These are phyloP conservation scores for Dendrocopos noguchii DNA, from an alignment of 2,113 vertebrate genomes.

Conservation along the genomic window DNA sequence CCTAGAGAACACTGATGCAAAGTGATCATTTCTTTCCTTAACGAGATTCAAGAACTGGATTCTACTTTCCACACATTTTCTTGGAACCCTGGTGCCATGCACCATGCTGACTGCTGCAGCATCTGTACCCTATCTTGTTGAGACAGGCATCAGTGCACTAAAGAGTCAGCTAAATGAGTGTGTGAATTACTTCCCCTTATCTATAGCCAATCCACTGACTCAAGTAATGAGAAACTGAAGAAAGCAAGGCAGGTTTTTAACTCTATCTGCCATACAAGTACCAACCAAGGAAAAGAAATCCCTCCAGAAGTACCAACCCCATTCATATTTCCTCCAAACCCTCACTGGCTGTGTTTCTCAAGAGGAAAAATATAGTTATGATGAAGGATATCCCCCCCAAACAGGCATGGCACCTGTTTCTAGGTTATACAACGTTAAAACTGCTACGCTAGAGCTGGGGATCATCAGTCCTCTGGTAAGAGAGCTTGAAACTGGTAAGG, in stretches of 20 bases:
- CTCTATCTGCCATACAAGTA: background rate
- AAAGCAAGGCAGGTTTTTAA: background rate
- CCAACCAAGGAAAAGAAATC: background rate
- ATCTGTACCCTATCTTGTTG: background rate
- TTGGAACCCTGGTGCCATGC: background rate
- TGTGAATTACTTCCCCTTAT: background rate
- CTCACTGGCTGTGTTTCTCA: background rate
- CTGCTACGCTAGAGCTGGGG: background rate
- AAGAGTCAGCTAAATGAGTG: constrained; percentile 33
- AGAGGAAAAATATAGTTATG: background rate
- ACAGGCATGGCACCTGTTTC: background rate
- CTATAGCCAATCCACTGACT: constrained; percentile 30
- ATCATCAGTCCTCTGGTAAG: background rate
- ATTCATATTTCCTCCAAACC: background rate
- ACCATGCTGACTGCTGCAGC: background rate
- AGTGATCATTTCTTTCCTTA: background rate
- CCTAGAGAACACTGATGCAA: background rate
- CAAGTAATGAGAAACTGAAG: constrained; percentile 8
- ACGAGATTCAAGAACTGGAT: background rate
- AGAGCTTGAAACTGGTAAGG: background rate
- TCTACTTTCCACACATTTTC: background rate
- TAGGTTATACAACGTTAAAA: background rate
- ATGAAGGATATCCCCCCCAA: background rate
- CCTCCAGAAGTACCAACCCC: background rate
- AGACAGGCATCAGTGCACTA: background rate